These are phyloP conservation scores for Tipula unca DNA, from an alignment of 2,888 invertebrate species.

Conservation along the genomic window DNA sequence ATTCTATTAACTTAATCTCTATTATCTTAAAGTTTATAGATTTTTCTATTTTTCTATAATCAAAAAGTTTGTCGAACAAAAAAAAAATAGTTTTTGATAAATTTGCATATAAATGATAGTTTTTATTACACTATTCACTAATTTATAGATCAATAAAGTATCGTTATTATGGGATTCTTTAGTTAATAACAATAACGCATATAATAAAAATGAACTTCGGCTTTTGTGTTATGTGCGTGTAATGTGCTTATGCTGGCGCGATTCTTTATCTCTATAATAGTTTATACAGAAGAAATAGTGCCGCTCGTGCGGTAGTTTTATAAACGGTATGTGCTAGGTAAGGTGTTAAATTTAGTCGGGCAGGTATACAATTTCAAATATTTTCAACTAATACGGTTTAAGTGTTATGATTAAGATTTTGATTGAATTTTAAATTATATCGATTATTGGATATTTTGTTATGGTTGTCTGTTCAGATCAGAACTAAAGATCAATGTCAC, in stretches of 20 bases:
- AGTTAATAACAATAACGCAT: neutral
- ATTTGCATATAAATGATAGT: neutral
- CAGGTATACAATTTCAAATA: neutral
- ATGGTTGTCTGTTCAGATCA: neutral
- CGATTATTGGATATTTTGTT: neutral
- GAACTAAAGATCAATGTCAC: neutral
- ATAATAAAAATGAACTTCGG: neutral
- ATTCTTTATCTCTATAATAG: too few relatives aligned
- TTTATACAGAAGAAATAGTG: too few relatives aligned
- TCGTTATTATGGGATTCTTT: neutral
- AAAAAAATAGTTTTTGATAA: neutral
- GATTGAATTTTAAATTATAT: neutral
- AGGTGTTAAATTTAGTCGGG: neutral
- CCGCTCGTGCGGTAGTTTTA: too few relatives aligned
- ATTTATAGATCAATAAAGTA: neutral
- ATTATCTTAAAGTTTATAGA: neutral
- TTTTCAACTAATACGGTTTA: neutral
- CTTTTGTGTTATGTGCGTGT: neutral
- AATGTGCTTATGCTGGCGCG: neutral
- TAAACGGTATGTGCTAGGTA: too few relatives aligned
- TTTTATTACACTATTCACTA: neutral
- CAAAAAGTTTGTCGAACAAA: neutral
- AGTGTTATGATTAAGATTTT: neutral
- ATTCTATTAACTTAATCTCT: neutral
- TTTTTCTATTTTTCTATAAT: slow-evolving; percentile 14